Base-by-base conservation (phyloP, 2,797 vertebrate species). In the Gallinago nigripennis region DNA sequence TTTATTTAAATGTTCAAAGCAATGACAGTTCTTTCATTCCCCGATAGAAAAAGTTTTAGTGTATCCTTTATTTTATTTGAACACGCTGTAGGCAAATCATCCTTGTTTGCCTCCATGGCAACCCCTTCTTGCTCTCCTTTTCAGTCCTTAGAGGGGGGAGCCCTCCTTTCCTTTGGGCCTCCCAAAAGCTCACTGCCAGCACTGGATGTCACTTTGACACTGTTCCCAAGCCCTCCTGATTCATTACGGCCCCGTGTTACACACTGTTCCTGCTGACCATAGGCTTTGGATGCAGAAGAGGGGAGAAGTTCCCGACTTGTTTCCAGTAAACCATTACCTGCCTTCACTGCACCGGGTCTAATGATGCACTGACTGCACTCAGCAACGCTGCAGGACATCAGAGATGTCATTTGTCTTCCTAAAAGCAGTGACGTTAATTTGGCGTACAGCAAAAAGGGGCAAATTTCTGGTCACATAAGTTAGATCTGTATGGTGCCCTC, bases 51-150 rank as follows among this genome's bases (percentile, higher is more conserved):
- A 88, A 37, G 27, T 79, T 88, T 83, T 50, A 82, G 10, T 30
- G 54, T 30, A 43, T 45, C 69, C 16, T 94, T 89, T 88, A 86
- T 91, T 79, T 85, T 90, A 58, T 6, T 88, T 82, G 39, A 94
- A 76, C 24, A 66, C 16, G 8, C 18, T 30, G 25, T 11, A 60
- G 73, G 33, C 12, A 80, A 82, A 82, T 80, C 27, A 51, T 79
- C 60, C 45, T 75, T 82, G 35, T 88, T 86, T 94, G 30, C 72
- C 69, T 80, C 79, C 33, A 58, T 72, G 56, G 82, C 64, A 96
- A 92, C 69, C 16, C 10, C 12, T 73, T 68, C 64, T 79, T 2
- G 1, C 12, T 16, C 35, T 85, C 37, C 41, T 91, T 86, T 92
- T 66, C 68, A 82, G 39, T 61, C 50, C 45, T 64, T 31, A 43